Evolutionary conservation across 2,797 vertebrate species (phyloP), one percentile per base, ranked within the genome.

Genomic region (Spondyliosoma cantharus): DNA sequence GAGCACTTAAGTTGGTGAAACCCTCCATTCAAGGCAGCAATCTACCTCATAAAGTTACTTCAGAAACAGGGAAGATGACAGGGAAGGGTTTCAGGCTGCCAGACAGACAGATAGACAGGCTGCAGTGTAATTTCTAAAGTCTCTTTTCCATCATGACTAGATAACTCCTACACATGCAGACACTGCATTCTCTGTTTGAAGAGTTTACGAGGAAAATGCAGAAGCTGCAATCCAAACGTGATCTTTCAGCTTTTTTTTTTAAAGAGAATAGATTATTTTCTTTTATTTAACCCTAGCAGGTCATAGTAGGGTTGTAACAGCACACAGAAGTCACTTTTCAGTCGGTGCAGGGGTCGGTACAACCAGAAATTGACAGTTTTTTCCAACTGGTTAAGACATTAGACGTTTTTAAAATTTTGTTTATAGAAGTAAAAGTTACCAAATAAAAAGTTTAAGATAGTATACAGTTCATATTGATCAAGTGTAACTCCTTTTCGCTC

Each of bases 1-100:
- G 14, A 49, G 22, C 65, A 20, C 65, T 74, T 76, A 27, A 25
- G 62, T 22, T 4, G 13, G 54, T 53, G 17, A 79, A 45, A 54
- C 19, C 61, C 62, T 54, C 72, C 20, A 70, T 45, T 61, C 3
- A 3, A 22, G 24, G 64, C 49, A 27, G 25, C 25, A 50, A 5
- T 43, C 19, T 20, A 1, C 19, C 42, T 24, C 14, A 7, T 13
- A 14, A 68, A 72, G 25, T 62, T 7, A 68, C 7, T 53, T 19
- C 46, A 24, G 19, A 54, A 3, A 60, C 15, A 32, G 3, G 25
- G 16, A 73, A 42, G 6, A 13, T 13, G 7, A 32, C 2, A 15
- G 5, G 24, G 20, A 46, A 15, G 3, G 8, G 0, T 25, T 45
- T 72, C 19, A 70, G 20, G 12, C 17, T 45, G 27, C 46, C 54